A percentile compares a stretch with the other conserved stretches of the same genome.
These are phyloP conservation scores for Gryllus longicercus DNA, from an alignment of 2,888 invertebrate genomes.

Conservation along the genomic window DNA sequence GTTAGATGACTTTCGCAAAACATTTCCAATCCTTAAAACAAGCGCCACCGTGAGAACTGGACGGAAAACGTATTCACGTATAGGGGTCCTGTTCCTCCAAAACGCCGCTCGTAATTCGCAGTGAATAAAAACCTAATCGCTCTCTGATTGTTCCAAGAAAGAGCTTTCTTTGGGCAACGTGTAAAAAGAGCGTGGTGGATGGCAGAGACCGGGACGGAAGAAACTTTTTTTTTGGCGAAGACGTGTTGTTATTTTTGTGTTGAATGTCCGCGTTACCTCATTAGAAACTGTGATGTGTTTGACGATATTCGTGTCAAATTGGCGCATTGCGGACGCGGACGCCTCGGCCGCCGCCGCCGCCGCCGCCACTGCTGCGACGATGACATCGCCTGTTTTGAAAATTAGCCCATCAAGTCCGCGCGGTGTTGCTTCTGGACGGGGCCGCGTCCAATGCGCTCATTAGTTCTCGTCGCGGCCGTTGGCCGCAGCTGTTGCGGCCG, in stretches of 20 bases:
- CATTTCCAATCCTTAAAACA: no score
- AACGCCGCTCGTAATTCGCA: no score
- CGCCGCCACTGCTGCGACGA: not conserved
- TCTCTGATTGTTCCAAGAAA: conserved; percentile 17
- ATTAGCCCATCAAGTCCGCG: conserved; percentile 17
- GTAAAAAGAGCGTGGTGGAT: not conserved
- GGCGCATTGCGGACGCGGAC: not conserved
- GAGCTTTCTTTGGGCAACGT: not conserved
- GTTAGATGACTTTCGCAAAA: no score
- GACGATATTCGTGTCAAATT: conserved; percentile 17
- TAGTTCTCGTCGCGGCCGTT: not conserved
- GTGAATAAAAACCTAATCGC: not conserved
- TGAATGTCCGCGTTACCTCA: conserved; percentile 1
- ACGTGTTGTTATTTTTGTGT: not conserved
- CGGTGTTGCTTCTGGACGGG: not conserved
- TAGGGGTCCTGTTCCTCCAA: no score
- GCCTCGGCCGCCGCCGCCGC: not conserved
- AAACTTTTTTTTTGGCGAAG: not conserved
- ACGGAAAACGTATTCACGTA: no score
- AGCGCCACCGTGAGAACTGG: no score
- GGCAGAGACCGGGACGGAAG: not conserved
- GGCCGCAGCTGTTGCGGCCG: not conserved
- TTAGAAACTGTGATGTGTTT: conserved; percentile 17
- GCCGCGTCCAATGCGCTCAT: not conserved
- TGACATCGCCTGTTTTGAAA: conserved; percentile 17